Percentiles rank a stretch among this genome's conserved stretches.
Conservation (phyloP, 2,888 invertebrate species). For the Orchestes rusci region DNA sequence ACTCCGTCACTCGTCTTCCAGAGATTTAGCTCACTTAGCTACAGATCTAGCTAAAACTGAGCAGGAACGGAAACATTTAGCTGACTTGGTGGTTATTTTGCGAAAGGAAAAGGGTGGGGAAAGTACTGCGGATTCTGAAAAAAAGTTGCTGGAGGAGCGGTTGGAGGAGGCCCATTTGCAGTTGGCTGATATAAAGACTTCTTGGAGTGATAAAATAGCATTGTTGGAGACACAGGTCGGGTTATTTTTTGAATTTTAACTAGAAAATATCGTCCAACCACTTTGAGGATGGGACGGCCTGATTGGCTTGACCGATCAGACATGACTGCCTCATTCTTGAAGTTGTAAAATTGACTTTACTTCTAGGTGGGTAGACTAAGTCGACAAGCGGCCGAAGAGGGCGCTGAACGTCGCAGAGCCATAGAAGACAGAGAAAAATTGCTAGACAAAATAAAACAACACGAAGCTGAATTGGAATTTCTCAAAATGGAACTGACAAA, state of each 20-base stretch:
- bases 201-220: slow-evolving; percentile 87
- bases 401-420: slow-evolving; percentile 68
- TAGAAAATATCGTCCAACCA: too few relatives aligned
- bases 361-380: slow-evolving; percentile 66
- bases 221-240: slow-evolving; percentile 80
- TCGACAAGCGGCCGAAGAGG: slow-evolving; percentile 78
- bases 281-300: too few relatives aligned
- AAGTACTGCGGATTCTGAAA: slow-evolving; percentile 53
- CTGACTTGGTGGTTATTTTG: slow-evolving; percentile 54
- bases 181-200: slow-evolving; percentile 81
- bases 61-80: slow-evolving; percentile 66
- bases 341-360: background rate
- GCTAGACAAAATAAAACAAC: slow-evolving; percentile 55
- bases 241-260: too few relatives aligned
- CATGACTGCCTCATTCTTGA: background rate
- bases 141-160: slow-evolving; percentile 64
- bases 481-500: slow-evolving; percentile 57
- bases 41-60: slow-evolving; percentile 66
- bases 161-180: slow-evolving; percentile 81
- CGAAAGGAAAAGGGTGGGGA: slow-evolving; percentile 43
- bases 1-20: slow-evolving; percentile 63
- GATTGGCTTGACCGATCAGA: too few relatives aligned
- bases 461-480: slow-evolving; percentile 61
- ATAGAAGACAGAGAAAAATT: slow-evolving; percentile 61
- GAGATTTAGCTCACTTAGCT: slow-evolving; percentile 61